Percentiles rank a stretch among this genome's conserved stretches.
These are phyloP conservation scores for Gandaritis pyraliata DNA, from an alignment of 2,888 invertebrate species.

Conservation along the genomic window DNA sequence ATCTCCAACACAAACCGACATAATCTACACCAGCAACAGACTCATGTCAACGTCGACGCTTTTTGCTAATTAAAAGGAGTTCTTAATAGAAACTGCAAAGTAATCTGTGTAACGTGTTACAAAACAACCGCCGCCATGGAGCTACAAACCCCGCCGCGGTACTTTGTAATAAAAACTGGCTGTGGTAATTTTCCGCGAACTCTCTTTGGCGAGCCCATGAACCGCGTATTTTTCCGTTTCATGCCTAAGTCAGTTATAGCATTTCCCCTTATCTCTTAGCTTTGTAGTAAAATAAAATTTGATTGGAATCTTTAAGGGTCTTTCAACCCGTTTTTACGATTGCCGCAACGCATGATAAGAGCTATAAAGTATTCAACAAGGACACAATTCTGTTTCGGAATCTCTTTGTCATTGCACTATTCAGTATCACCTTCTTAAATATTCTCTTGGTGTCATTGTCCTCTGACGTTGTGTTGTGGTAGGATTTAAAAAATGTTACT, in stretches of 20 bases:
- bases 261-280: slow-evolving; percentile 45
- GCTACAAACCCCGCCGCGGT: background rate
- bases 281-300: slow-evolving; percentile 44
- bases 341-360: slow-evolving; percentile 44
- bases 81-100: background rate
- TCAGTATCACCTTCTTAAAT: slow-evolving; percentile 1
- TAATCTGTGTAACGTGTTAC: slow-evolving; percentile 6
- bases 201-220: slow-evolving; percentile 22
- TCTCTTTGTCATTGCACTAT: slow-evolving; percentile 17
- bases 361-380: slow-evolving; percentile 43
- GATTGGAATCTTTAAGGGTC: slow-evolving; percentile 45
- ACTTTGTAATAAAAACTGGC: background rate
- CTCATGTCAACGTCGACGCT: background rate
- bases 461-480: background rate
- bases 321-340: slow-evolving; percentile 50
- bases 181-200: slow-evolving; percentile 24
- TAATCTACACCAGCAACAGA: background rate
- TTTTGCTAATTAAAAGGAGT: background rate
- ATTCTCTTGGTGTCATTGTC: background rate
- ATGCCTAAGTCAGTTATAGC: slow-evolving; percentile 27
- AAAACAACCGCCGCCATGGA: background rate
- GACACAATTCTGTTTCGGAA: slow-evolving; percentile 37
- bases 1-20: background rate
- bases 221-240: slow-evolving; percentile 11
- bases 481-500: background rate